Evolutionary conservation across 2,113 vertebrate species (phyloP).

Genomic region (Otocyon megalotis): DNA sequence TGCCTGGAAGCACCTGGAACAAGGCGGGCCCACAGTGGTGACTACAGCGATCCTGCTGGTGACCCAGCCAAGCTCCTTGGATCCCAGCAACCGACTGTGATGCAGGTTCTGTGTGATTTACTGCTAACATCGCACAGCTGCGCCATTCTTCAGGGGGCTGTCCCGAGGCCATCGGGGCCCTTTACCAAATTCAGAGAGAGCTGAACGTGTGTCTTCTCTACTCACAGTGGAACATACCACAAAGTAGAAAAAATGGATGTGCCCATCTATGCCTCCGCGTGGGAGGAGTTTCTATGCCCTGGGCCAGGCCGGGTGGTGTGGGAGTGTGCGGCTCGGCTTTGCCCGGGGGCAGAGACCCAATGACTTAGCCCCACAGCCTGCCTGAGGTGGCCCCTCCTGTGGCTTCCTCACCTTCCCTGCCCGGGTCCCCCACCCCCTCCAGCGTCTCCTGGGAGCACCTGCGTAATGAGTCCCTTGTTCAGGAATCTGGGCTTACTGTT

Average conservation of each 20-base stretch:
- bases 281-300: not conserved
- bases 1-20: not conserved
- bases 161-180: too few relatives aligned
- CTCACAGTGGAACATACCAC: rapidly evolving
- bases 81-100: not conserved
- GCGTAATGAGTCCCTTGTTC: not conserved
- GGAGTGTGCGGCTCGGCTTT: not conserved
- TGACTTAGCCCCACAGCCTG: not conserved
- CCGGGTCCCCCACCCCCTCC: not conserved
- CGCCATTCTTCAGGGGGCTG: not conserved
- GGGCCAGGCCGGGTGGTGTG: not conserved
- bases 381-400: not conserved
- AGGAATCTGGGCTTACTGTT: not conserved
- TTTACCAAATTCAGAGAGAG: not conserved
- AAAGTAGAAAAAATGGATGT: not conserved
- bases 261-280: rapidly evolving
- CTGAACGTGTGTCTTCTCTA: not conserved
- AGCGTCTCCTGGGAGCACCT: not conserved
- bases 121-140: not conserved
- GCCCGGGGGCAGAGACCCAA: too few relatives aligned
- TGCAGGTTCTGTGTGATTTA: not conserved
- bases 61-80: not conserved
- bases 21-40: not conserved
- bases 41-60: rapidly evolving
- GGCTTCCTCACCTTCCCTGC: not conserved